Base-by-base conservation (phyloP, 2,888 invertebrate genomes). In the Bursaphelenchus okinawaensis region DNA sequence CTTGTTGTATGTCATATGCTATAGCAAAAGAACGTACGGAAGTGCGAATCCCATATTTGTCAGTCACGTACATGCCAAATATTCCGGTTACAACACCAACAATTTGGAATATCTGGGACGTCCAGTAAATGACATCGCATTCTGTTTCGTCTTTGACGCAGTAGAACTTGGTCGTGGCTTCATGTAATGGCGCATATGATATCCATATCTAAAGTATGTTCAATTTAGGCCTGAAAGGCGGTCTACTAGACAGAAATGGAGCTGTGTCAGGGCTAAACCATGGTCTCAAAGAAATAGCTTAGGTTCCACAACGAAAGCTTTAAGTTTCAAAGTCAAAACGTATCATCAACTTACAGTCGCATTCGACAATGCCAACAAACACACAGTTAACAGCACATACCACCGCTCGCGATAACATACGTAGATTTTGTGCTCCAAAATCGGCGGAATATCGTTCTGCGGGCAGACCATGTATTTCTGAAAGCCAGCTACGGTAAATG, bases 61-160 rank as follows among this genome's bases (percentile, higher is more conserved):
- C 84, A 0, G 83, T 78, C 16, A 84, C 29, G 67, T 73, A 79
- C 75, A 79, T 77, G 56, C 79, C 79, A 31, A 75, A 68, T 23
- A 79, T 63, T 9, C 81, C 81, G 20, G 74, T 76, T 51, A 78
- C 55, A 19, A 75, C 69, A n/a, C 75, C 78, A 26, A 77, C 76
- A n/a, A 73, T 65, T 72, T 79, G 71, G 61, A 79, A 78, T 54
- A 79, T 79, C 54, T 79, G 77, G 52, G 74, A 76, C 0, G 73
- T 72, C 62, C 72, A 68, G 26, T 69, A 66, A 20, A 73, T 69
- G n/a, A 75, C 72, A 29, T 73, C 69, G 59, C 76, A 76, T 4
- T 71, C 66, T 8, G 40, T n/a, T 19, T 20, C 58, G 59, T 52
- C 52, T 22, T 22, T 67, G 31, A 31, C 63, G 62, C 78, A 78